Evolutionary conservation across 1,140 invertebrate genomes (phyloP).

Genomic region (Drosophila ananassae): DNA sequence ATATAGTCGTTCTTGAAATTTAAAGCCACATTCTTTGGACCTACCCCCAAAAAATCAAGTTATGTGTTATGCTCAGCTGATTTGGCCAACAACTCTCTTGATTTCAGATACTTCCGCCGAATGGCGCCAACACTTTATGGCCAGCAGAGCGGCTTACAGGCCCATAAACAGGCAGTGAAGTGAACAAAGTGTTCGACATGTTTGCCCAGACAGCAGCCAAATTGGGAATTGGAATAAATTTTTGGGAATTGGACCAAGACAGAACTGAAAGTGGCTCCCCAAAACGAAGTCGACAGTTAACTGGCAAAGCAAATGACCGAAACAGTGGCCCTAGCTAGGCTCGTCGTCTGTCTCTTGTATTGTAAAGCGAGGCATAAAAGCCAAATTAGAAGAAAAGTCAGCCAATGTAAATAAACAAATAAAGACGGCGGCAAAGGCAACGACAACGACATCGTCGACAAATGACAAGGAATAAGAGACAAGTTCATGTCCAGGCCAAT

Average conservation of each 20-base stretch:
- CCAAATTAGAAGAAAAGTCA: constrained; percentile 60
- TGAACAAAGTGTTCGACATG: constrained; percentile 76
- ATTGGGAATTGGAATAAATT: constrained; percentile 21
- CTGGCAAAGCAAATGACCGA: constrained; percentile 28
- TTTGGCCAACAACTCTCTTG: constrained; percentile 50
- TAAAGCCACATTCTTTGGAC: neutral
- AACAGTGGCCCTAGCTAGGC: constrained; percentile 13
- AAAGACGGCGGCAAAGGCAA: constrained; percentile 19
- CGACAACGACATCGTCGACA: constrained; percentile 21
- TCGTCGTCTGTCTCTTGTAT: constrained; percentile 19
- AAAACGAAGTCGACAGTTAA: constrained; percentile 54
- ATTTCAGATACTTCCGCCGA: constrained; percentile 37
- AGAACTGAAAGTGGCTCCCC: constrained; percentile 43
- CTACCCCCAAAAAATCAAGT: neutral
- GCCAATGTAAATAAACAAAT: constrained; percentile 65
- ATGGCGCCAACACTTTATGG: constrained; percentile 66
- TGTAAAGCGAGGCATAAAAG: constrained; percentile 70
- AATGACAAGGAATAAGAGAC: constrained; percentile 44
- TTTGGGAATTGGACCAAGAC: constrained; percentile 19
- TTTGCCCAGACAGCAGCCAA: constrained; percentile 60
- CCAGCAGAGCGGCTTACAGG: constrained; percentile 38
- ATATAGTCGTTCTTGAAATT: neutral
- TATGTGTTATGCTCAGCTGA: constrained; percentile 38
- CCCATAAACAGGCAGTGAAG: constrained; percentile 59
- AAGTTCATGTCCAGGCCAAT: constrained; percentile 56